Evolutionary conservation across 2,888 invertebrate genomes (phyloP), one percentile per base, ranked within the genome.

Genomic region (Leptinotarsa juncta): DNA sequence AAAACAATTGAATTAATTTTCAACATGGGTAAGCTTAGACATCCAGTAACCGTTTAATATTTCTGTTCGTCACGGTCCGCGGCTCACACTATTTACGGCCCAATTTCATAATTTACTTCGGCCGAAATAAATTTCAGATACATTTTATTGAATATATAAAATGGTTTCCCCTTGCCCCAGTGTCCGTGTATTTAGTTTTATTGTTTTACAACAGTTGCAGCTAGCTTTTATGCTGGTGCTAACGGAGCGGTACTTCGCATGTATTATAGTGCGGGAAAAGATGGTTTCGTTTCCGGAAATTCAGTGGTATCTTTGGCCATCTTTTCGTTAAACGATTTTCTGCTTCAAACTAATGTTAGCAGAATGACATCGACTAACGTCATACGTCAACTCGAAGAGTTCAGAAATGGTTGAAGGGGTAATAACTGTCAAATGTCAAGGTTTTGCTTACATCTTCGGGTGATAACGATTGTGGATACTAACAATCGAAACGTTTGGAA

Each of bases 1-100:
- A 85, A 87, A 84, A 88, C 87, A 88, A 88, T 88, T 87, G 88
- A 88, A 88, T 88, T 87, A 87, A 87, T 88, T 88, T 87, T 87
- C 87, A 81, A 88, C 87, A 87, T 87, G 87, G 87, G 82, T 86
- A 86, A 84, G 84, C 84, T 82, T 83, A 80, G 81, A 82, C 82
- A 82, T 84, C 80, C 82, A 84, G 82, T 81, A 80, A 84, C 84
- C 85, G 85, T 85, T 85, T 85, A 85, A 82, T 83, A 80, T 82
- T 82, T 81, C 80, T 81, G 81, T 80, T 81, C 81, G 83, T 82
- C 81, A 78, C 83, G 84, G 82, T 83, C 81, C 80, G 80, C 79
- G 78, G 77, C 67, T 51, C 79, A 78, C 78, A 74, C 81, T 84
- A 85, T 86, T 86, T 86, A 86, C 83, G 83, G 82, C 83, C 84